These are phyloP conservation scores for Cladorhizidae sp. DNA, from an alignment of 37 sponge, comb jelly and placozoan species.

Conservation along the genomic window DNA sequence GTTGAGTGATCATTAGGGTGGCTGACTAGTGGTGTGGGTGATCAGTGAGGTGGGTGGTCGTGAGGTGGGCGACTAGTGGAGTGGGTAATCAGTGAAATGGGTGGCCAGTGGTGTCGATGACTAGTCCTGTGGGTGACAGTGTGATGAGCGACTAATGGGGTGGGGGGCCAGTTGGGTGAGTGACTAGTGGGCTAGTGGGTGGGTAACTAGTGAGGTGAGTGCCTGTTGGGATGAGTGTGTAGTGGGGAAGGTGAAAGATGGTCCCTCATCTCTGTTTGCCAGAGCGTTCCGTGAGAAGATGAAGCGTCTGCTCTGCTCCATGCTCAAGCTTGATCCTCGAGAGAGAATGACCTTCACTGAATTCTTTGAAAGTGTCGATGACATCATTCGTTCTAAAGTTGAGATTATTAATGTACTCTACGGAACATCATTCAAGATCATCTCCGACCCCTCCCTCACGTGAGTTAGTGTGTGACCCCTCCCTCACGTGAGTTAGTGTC, in stretches of 20 bases:
- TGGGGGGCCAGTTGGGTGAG: too few relatives aligned
- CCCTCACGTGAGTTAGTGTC: too few relatives aligned
- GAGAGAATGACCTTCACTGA: slow-evolving; percentile 80
- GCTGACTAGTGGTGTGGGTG: too few relatives aligned
- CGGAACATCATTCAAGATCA: slow-evolving; percentile 60
- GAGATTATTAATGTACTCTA: slow-evolving; percentile 59
- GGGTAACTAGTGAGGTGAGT: too few relatives aligned
- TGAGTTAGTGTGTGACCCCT: slow-evolving; percentile 38
- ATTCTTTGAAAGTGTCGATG: slow-evolving; percentile 75
- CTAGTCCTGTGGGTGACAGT: too few relatives aligned
- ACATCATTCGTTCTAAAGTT: slow-evolving; percentile 70
- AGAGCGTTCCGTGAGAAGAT: slow-evolving; percentile 68
- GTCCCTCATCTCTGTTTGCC: neutral
- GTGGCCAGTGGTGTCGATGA: too few relatives aligned
- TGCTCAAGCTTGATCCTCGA: slow-evolving; percentile 65
- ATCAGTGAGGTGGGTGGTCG: too few relatives aligned
- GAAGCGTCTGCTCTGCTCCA: slow-evolving; percentile 49
- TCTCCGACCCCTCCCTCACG: slow-evolving; percentile 55
- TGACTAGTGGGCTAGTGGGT: too few relatives aligned
- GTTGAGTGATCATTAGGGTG: too few relatives aligned
- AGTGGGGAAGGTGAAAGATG: neutral
- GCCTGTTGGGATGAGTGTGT: neutral
- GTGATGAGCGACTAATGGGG: too few relatives aligned
- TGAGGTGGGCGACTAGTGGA: too few relatives aligned
- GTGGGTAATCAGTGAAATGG: too few relatives aligned